Base-by-base conservation (phyloP, 2,888 invertebrate species). In the Tupiocoris notatus region DNA sequence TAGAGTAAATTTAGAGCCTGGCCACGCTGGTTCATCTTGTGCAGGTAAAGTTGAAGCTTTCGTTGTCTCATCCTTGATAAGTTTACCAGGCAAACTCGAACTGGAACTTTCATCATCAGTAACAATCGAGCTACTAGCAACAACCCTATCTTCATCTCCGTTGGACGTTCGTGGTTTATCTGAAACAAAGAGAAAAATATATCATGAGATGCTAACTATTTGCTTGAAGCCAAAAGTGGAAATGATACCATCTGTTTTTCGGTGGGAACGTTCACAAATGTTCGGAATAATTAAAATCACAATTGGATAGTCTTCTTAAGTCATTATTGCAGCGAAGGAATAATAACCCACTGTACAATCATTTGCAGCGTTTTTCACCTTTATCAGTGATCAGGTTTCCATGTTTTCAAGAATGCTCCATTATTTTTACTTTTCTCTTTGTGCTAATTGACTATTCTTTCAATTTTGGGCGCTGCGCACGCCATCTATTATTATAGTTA, bases 201-300 rank as follows among this genome's bases (percentile, higher is more conserved):
- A 73, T 62, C 73, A 62, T 54, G 23, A 7, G 56, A n/a, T n/a
- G n/a, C n/a, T n/a, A n/a, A n/a, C n/a, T n/a, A n/a, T 12, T 54
- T 54, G 54, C 9, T 12, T 54, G 54, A 12, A 54, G 54, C 54
- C 54, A 54, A 12, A 54, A 54, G 54, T 7, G 54, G 54, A 7
- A 54, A 12, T 12, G 12, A 12, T 12, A 54, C 12, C 54, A 54
- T n/a, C n/a, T n/a, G n/a, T n/a, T n/a, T n/a, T n/a, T n/a, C n/a
- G n/a, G n/a, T n/a, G n/a, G n/a, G n/a, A n/a, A n/a, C n/a, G n/a
- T n/a, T n/a, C n/a, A n/a, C n/a, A n/a, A n/a, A n/a, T n/a, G n/a
- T n/a, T n/a, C n/a, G n/a, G n/a, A n/a, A n/a, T n/a, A n/a, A n/a
- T n/a, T n/a, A n/a, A n/a, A n/a, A n/a, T n/a, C n/a, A n/a, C n/a